A percentile compares a stretch with the other conserved stretches of the same genome.
Conservation (phyloP, 2,113 vertebrate genomes). For the Brienomyrus brachyistius region DNA sequence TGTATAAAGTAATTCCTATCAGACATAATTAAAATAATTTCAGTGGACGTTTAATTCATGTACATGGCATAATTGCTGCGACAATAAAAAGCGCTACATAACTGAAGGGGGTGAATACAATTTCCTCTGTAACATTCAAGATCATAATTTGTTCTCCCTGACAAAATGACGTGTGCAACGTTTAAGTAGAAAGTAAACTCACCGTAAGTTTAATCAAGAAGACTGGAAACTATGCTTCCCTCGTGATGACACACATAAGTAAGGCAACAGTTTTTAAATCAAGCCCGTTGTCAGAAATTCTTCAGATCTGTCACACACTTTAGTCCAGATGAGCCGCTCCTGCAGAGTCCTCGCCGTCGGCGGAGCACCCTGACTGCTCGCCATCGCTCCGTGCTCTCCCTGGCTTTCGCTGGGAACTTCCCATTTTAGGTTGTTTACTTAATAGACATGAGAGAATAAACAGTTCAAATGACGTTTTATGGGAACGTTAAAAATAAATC, state of each 20-base stretch:
- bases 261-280: not conserved
- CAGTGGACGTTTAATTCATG: not conserved
- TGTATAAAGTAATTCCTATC: not conserved
- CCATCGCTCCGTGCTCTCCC: not conserved
- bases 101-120: not conserved
- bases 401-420: not conserved
- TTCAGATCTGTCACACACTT: not conserved
- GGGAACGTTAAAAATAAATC: not conserved
- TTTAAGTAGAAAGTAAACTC: not conserved
- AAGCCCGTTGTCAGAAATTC: not conserved
- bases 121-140: not conserved
- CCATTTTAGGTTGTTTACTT: conserved; percentile 21
- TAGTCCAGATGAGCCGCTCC: not conserved
- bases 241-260: not conserved
- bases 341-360: not conserved
- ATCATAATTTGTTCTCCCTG: not conserved
- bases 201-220: not conserved
- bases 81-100: not conserved
- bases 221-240: not conserved
- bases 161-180: not conserved
- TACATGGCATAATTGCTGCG: not conserved
- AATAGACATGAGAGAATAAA: conserved; percentile 18
- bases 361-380: not conserved
- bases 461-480: conserved; percentile 10
- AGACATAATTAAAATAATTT: not conserved